Evolutionary conservation across 2,113 vertebrate species (phyloP).

Genomic region (Plecturocebus donacophilus): DNA sequence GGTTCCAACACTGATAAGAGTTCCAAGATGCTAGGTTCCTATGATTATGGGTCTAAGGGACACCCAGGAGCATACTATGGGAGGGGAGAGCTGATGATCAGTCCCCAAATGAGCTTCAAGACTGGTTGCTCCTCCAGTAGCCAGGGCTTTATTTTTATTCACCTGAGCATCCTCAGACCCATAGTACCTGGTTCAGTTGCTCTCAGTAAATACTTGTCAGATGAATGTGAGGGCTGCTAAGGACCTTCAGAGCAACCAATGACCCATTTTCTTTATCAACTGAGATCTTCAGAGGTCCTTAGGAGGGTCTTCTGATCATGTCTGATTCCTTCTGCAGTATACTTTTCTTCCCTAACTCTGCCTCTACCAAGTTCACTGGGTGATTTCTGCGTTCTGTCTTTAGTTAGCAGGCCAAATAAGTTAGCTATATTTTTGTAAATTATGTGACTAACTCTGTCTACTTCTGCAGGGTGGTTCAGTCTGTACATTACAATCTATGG

Average conservation of each 20-base stretch:
- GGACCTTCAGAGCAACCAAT: neutral
- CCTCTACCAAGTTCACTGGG: neutral
- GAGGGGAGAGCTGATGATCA: neutral
- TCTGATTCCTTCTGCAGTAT: neutral
- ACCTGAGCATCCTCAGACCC: neutral
- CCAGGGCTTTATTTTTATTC: neutral
- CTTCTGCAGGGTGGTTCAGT: neutral
- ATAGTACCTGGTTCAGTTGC: neutral
- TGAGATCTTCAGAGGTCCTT: neutral
- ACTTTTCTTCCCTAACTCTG: neutral
- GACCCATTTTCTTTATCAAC: neutral
- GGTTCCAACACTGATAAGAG: neutral
- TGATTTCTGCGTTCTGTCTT: neutral
- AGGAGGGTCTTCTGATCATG: neutral
- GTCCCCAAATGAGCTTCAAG: neutral
- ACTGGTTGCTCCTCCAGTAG: neutral
- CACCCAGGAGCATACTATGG: neutral
- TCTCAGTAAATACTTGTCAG: neutral
- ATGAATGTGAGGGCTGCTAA: neutral
- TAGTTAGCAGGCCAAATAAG: neutral
- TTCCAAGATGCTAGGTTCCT: neutral
- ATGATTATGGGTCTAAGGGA: neutral
- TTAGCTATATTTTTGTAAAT: slow-evolving; percentile 22
- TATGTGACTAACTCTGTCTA: neutral
- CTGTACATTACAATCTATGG: neutral